Evolutionary conservation across 1,140 invertebrate species (phyloP).

Genomic region (Brachystomella parvula): DNA sequence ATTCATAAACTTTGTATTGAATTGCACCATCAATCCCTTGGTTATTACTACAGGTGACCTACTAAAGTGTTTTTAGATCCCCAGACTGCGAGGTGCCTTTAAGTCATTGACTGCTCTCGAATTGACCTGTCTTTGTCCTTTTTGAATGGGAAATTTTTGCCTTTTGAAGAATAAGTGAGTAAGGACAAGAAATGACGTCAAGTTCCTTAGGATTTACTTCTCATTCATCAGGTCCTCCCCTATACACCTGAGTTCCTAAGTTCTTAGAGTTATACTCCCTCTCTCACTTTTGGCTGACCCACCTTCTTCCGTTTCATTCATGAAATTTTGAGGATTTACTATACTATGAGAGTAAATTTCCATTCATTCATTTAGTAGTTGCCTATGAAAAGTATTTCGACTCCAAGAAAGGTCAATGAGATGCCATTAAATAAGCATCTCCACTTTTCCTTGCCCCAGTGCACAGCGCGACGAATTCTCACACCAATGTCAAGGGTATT

Average conservation of each 20-base stretch:
- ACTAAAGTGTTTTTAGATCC: background rate
- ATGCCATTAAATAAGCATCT: no score
- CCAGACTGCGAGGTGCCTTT: constrained; percentile 9
- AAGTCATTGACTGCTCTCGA: constrained; percentile 7
- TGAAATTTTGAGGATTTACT: no score
- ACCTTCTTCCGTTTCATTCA: constrained; percentile 11
- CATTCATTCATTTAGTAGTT: no score
- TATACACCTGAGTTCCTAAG: background rate
- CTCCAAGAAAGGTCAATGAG: no score
- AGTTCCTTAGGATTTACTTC: background rate
- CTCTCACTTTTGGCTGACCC: background rate
- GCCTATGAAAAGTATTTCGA: no score
- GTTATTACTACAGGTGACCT: constrained; percentile 4
- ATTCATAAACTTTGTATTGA: background rate
- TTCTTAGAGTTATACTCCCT: background rate
- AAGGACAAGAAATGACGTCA: background rate
- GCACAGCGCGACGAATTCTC: no score
- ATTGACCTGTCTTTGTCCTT: background rate
- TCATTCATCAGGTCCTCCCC: background rate
- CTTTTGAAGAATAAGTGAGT: background rate
- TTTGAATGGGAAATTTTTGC: background rate
- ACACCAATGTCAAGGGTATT: no score
- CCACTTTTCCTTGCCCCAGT: no score
- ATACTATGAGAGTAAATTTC: no score
- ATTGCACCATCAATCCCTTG: background rate